Evolutionary conservation across 2,888 invertebrate genomes (phyloP).

Genomic region (Hyles lineata): DNA sequence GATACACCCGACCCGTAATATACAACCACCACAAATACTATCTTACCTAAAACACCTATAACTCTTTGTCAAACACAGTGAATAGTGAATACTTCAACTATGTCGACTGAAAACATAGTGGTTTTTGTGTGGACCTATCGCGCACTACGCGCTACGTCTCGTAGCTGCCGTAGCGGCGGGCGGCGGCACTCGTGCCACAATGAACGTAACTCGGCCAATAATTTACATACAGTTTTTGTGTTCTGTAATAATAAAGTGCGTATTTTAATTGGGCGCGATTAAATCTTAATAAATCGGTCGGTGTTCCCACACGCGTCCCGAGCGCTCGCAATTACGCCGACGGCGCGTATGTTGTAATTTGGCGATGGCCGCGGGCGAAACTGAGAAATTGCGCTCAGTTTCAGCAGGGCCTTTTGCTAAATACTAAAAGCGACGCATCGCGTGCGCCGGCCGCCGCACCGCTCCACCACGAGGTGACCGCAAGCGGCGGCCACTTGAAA

Average conservation of each 20-base stretch:
- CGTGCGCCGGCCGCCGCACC: conserved; percentile 61
- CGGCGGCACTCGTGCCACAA: conserved; percentile 18
- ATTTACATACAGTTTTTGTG: conserved; percentile 70
- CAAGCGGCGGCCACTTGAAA: conserved; percentile 65
- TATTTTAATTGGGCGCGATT: conserved; percentile 81
- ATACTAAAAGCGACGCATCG: conserved; percentile 56
- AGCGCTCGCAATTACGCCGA: conserved; percentile 73
- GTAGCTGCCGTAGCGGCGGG: conserved; percentile 54
- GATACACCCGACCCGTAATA: neutral
- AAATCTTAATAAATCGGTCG: conserved; percentile 82
- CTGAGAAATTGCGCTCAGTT: conserved; percentile 71
- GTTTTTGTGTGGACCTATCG: conserved; percentile 18
- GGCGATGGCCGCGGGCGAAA: conserved; percentile 70
- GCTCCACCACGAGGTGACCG: conserved; percentile 54
- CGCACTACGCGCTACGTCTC: conserved; percentile 53
- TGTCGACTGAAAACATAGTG: neutral
- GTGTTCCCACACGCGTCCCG: conserved; percentile 74
- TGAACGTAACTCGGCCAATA: conserved; percentile 32
- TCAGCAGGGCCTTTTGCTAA: conserved; percentile 61
- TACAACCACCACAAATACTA: neutral
- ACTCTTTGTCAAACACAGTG: neutral
- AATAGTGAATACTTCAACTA: neutral
- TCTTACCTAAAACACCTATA: neutral
- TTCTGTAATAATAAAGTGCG: conserved; percentile 72
- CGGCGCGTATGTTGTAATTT: conserved; percentile 76